These are phyloP conservation scores for Akabosia matsudoensis DNA, from an alignment of 1,140 invertebrate species.

Conservation along the genomic window DNA sequence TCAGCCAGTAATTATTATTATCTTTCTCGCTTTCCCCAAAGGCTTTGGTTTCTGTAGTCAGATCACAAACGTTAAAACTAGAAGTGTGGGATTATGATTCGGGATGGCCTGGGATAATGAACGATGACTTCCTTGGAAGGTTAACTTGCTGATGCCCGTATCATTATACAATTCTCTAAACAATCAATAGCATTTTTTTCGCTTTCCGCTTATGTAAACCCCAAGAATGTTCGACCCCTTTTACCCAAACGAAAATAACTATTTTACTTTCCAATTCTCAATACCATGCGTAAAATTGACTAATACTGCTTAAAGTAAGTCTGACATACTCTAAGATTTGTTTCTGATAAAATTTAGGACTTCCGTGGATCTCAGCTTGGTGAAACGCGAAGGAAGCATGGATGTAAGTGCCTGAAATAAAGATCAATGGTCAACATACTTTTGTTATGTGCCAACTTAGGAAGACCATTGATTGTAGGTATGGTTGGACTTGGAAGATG, in stretches of 20 bases:
- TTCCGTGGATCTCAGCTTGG: conserved; percentile 47
- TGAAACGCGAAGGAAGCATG: conserved; percentile 45
- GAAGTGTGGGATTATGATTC: conserved; percentile 82
- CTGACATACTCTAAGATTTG: too few relatives aligned
- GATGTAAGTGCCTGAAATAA: conserved; percentile 24
- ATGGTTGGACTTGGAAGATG: conserved; percentile 91
- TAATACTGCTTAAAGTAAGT: too few relatives aligned
- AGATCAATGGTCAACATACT: not conserved
- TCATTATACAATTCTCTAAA: conserved; percentile 5
- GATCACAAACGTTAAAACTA: conserved; percentile 67
- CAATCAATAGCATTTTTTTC: too few relatives aligned
- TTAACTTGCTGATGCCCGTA: conserved; percentile 48
- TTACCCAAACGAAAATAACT: too few relatives aligned
- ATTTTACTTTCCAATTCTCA: too few relatives aligned
- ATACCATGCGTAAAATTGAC: too few relatives aligned
- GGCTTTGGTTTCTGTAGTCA: conserved; percentile 67
- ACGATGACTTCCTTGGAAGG: conserved; percentile 80
- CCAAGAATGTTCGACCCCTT: too few relatives aligned
- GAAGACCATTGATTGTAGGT: conserved; percentile 50
- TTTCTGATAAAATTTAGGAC: conserved; percentile 28
- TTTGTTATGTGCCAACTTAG: conserved; percentile 47
- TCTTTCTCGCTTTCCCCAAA: conserved; percentile 51
- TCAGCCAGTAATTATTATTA: conserved; percentile 2
- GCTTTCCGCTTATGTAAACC: too few relatives aligned
- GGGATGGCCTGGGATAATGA: conserved; percentile 69